Percentiles rank a stretch among this genome's conserved stretches.
Evolutionary conservation across 2,113 vertebrate genomes (phyloP).

Genomic region (Suricata suricatta): DNA sequence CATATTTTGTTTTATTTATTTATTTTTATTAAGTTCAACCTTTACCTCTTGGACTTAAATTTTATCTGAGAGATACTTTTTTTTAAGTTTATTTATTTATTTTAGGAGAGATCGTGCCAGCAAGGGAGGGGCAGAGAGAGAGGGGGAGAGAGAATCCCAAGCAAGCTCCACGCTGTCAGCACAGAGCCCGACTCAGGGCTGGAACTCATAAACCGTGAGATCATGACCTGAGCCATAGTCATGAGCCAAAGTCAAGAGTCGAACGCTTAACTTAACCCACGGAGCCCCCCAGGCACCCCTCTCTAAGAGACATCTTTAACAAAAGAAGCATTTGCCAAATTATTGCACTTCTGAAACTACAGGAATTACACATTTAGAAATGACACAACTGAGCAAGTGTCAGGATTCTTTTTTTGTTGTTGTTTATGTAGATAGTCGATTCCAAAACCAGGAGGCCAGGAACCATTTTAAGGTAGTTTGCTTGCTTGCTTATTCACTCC

Average conservation of each 20-base stretch:
- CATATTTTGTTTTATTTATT: neutral
- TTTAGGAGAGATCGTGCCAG: no score
- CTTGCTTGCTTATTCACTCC: neutral
- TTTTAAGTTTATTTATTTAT: no score
- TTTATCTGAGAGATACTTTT: neutral
- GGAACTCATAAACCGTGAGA: no score
- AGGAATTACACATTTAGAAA: conserved; percentile 6
- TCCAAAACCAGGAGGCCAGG: neutral
- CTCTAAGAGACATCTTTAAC: neutral
- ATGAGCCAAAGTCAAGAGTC: no score
- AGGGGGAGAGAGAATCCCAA: no score
- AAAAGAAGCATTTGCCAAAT: conserved; percentile 1
- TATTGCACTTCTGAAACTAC: neutral
- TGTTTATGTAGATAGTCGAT: neutral
- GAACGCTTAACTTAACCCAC: no score
- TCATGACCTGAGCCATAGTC: no score
- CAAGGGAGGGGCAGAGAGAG: no score
- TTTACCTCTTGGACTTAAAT: neutral
- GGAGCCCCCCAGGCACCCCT: no score
- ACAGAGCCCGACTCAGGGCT: no score
- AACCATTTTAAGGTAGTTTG: neutral
- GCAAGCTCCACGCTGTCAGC: no score
- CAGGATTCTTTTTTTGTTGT: neutral
- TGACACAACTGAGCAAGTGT: neutral
- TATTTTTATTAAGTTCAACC: neutral